These are phyloP conservation scores for Bolborhynchus lineola DNA, from an alignment of 2,113 vertebrate species.

Conservation along the genomic window DNA sequence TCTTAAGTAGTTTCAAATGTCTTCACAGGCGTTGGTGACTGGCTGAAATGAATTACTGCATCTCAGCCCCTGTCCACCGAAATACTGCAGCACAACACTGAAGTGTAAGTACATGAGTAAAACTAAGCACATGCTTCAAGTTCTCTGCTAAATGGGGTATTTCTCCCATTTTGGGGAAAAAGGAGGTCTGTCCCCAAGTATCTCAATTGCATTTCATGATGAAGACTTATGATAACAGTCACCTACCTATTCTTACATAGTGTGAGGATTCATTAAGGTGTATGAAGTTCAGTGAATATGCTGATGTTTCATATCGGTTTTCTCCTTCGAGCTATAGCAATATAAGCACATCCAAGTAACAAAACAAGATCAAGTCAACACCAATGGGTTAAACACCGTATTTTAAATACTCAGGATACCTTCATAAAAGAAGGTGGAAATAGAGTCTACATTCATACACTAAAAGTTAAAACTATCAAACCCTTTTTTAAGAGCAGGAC, in stretches of 20 bases:
- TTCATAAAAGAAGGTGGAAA: background rate
- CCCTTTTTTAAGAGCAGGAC: background rate
- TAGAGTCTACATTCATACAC: background rate
- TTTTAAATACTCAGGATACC: background rate
- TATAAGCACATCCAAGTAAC: background rate
- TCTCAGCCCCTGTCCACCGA: background rate
- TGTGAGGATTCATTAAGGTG: background rate
- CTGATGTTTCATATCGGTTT: background rate
- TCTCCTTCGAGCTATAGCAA: background rate
- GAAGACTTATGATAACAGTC: background rate
- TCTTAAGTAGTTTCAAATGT: background rate
- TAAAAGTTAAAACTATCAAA: background rate
- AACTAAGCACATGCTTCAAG: background rate
- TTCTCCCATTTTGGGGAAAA: background rate
- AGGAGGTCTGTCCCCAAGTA: background rate
- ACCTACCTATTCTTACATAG: background rate
- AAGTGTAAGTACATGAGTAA: background rate
- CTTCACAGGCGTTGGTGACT: background rate
- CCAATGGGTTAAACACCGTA: background rate
- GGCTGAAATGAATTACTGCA: background rate
- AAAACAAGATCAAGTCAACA: background rate
- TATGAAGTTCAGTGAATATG: background rate
- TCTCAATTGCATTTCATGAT: background rate
- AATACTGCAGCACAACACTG: background rate
- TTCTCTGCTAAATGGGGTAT: background rate